Percentiles rank a stretch among this genome's conserved stretches.
Conservation (phyloP, 1,140 invertebrate genomes). For the Ganaspis sp. region DNA sequence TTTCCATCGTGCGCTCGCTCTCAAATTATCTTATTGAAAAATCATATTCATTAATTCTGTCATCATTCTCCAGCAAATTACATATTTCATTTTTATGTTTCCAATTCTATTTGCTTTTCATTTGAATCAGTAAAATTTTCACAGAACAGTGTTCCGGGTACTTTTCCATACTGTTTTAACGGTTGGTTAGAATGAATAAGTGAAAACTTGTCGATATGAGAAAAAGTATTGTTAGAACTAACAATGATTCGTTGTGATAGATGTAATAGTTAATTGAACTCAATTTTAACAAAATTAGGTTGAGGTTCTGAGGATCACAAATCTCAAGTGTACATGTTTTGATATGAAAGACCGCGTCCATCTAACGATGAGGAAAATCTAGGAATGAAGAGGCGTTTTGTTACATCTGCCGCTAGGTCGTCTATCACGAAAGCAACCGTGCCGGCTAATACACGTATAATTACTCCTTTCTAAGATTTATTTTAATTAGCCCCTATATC, state of each 20-base stretch:
- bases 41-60: not conserved
- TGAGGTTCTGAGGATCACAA: no score
- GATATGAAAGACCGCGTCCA: no score
- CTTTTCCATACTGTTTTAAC: no score
- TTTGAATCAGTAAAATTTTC: not conserved
- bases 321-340: no score
- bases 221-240: no score
- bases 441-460: constrained; percentile 77
- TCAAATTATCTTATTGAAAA: constrained; percentile 16
- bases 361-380: no score
- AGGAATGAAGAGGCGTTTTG: constrained; percentile 75
- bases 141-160: not conserved
- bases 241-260: no score
- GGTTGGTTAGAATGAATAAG: no score
- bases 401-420: constrained; percentile 75
- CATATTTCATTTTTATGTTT: not conserved
- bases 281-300: no score
- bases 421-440: constrained; percentile 70
- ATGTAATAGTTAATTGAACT: no score
- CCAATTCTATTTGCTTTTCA: not conserved
- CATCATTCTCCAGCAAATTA: not conserved
- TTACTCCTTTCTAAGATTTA: constrained; percentile 77
- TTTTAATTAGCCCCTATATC: constrained; percentile 76
- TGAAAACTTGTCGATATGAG: no score
- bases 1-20: not conserved